Evolutionary conservation across 1,140 invertebrate species (phyloP).

Genomic region (Ctenoplectra terminalis): DNA sequence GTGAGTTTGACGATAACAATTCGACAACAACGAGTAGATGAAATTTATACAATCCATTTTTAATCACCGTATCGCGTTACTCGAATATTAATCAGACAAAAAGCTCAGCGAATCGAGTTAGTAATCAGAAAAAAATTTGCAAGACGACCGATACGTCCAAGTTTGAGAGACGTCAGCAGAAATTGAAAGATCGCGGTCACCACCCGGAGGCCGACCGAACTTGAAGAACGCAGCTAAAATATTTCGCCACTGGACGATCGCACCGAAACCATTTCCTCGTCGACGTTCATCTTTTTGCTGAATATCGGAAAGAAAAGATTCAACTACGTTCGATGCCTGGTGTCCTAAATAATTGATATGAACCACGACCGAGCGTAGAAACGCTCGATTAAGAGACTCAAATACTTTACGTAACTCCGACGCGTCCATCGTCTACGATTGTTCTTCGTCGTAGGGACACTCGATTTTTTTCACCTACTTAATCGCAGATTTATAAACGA

Average conservation of each 20-base stretch:
- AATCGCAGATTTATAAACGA: background rate
- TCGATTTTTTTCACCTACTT: background rate
- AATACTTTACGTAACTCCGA: background rate
- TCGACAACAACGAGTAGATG: background rate
- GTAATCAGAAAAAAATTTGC: background rate
- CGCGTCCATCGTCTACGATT: background rate
- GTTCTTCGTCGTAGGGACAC: background rate
- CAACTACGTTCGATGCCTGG: too few species aligned
- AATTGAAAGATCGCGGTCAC: background rate
- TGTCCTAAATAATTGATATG: too few species aligned
- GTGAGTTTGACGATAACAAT: background rate
- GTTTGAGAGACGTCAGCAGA: background rate
- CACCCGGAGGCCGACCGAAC: too few species aligned
- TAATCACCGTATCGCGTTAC: background rate
- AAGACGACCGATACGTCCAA: background rate
- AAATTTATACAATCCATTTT: background rate
- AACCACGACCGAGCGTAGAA: too few species aligned
- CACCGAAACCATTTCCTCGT: too few species aligned
- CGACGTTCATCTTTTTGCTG: background rate
- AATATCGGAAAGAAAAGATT: background rate
- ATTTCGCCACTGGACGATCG: background rate
- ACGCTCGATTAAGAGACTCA: background rate
- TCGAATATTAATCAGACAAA: too few species aligned
- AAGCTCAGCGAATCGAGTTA: too few species aligned
- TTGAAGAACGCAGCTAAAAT: background rate